These are phyloP conservation scores for Aramus guarauna DNA, from an alignment of 2,113 vertebrate genomes.

Conservation along the genomic window DNA sequence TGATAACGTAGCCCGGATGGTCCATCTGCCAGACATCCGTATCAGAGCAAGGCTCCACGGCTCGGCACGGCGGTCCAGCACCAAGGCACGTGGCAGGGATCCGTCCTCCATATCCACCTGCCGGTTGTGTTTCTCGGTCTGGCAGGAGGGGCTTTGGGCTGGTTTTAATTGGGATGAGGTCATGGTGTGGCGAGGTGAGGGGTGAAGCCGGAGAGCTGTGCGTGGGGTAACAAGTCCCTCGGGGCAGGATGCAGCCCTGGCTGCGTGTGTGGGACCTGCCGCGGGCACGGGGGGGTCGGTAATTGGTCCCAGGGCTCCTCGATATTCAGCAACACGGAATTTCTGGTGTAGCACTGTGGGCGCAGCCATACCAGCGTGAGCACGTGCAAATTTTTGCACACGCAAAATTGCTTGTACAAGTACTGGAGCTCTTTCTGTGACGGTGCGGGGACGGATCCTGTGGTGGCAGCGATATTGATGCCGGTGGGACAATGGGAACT, in stretches of 20 bases:
- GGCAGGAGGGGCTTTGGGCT: background rate
- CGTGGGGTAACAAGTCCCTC: background rate
- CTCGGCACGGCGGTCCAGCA: background rate
- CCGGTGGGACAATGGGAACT: background rate
- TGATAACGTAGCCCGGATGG: rapidly evolving
- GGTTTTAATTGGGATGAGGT: background rate
- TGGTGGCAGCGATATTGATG: background rate
- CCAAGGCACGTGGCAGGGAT: background rate
- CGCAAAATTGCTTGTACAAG: rapidly evolving
- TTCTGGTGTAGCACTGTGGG: background rate
- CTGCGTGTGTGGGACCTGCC: rapidly evolving
- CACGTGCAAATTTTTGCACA: rapidly evolving
- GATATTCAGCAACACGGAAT: background rate
- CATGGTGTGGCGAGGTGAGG: background rate
- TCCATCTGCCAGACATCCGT: background rate
- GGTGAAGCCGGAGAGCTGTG: background rate
- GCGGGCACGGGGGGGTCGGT: background rate
- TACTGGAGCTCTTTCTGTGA: background rate
- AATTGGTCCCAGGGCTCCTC: background rate
- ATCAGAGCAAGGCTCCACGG: background rate
- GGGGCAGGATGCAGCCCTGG: background rate
- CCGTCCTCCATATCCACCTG: rapidly evolving
- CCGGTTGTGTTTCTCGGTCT: rapidly evolving
- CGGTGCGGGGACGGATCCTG: background rate
- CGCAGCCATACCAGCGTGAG: background rate